Percentiles rank a stretch among this genome's conserved stretches.
Conservation (phyloP, 2,113 vertebrate species). For the Clarias batrachus region DNA sequence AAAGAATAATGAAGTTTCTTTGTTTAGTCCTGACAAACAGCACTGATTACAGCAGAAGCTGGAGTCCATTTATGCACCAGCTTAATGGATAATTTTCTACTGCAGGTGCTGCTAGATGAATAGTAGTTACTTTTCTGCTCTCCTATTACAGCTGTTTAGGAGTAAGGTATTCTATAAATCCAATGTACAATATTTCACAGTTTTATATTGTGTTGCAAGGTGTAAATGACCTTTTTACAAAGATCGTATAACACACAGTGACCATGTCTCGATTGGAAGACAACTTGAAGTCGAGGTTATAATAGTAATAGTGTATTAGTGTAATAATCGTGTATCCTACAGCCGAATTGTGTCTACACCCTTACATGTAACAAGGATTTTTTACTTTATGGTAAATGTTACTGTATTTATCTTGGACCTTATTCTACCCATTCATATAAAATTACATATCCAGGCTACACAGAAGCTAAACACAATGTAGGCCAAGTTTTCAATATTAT, state of each 20-base stretch:
- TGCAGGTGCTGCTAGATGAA: conserved; percentile 45
- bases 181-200: not conserved
- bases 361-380: not conserved
- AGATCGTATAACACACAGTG: not conserved
- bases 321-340: not conserved
- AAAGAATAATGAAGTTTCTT: conserved; percentile 60
- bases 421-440: not conserved
- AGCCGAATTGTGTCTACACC: not conserved
- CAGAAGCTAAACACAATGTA: not conserved
- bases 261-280: not conserved
- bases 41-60: conserved; percentile 48
- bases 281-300: too few relatives aligned
- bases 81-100: conserved; percentile 60
- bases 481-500: not conserved
- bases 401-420: not conserved
- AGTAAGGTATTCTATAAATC: not conserved
- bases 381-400: not conserved
- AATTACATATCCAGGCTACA: not conserved
- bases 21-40: conserved; percentile 55
- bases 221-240: not conserved
- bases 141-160: not conserved
- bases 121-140: conserved; percentile 36
- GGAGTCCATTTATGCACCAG: conserved; percentile 52
- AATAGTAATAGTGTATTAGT: too few relatives aligned
- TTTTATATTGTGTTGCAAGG: not conserved